These are phyloP conservation scores for Amiota mariae DNA, from an alignment of 2,888 invertebrate genomes.

Conservation along the genomic window DNA sequence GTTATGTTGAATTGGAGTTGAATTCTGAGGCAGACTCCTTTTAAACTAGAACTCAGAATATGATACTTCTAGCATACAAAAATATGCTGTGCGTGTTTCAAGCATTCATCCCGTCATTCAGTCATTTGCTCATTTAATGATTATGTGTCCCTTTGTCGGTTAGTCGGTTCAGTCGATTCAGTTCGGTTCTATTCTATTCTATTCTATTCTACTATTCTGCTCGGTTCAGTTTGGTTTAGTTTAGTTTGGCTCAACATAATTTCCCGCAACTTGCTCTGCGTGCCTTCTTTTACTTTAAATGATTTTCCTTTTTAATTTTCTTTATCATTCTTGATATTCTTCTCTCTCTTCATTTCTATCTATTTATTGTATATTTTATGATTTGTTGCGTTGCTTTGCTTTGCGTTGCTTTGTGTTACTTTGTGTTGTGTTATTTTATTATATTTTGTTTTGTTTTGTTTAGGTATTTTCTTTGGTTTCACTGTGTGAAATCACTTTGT, in stretches of 20 bases:
- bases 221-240: neutral
- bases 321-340: slow-evolving; percentile 44
- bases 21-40: neutral
- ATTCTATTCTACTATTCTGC: neutral
- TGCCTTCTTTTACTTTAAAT: slow-evolving; percentile 61
- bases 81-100: neutral
- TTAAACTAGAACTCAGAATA: neutral
- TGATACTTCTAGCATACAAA: neutral
- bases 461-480: slow-evolving; percentile 43
- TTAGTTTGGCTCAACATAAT: neutral
- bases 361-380: neutral
- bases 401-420: neutral
- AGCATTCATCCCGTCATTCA: slow-evolving; percentile 12
- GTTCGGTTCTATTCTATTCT: too few relatives aligned
- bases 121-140: slow-evolving; percentile 19
- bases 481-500: slow-evolving; percentile 65
- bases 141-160: neutral
- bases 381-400: neutral
- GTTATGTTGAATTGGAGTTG: neutral
- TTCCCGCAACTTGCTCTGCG: slow-evolving; percentile 45
- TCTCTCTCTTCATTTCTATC: neutral
- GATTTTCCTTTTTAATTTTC: slow-evolving; percentile 67
- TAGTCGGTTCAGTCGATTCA: too few relatives aligned
- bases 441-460: slow-evolving; percentile 50
- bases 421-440: slow-evolving; percentile 43